Conservation (phyloP, 2,113 vertebrate species). For the Poeciliopsis retropinna region DNA sequence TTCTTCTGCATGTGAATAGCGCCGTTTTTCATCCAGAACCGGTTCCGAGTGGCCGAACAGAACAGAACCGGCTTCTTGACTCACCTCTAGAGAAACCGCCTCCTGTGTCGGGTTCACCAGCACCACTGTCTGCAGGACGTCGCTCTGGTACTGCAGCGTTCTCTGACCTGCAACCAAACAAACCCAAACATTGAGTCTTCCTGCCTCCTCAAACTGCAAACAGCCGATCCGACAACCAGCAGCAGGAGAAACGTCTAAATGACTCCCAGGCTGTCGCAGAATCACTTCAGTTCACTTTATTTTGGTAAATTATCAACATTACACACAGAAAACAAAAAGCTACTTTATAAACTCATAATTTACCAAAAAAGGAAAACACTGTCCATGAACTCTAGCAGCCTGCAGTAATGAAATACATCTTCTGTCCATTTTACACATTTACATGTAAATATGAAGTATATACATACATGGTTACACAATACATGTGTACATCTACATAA, state of each 20-base stretch:
- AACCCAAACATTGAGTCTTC: neutral
- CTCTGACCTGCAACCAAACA: conserved; percentile 84
- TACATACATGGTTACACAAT: too few species aligned
- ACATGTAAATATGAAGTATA: too few species aligned
- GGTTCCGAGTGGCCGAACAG: neutral
- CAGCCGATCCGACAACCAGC: neutral
- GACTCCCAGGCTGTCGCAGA: neutral
- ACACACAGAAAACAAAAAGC: too few species aligned
- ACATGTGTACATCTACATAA: too few species aligned
- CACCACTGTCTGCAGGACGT: conserved; percentile 88
- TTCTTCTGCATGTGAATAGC: too few species aligned
- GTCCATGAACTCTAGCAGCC: too few species aligned
- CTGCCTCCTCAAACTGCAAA: neutral
- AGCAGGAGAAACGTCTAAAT: neutral
- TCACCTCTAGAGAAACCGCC: conserved; percentile 87
- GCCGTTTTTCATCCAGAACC: neutral
- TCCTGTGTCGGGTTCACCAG: conserved; percentile 91
- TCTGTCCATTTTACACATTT: too few species aligned
- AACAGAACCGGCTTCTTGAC: neutral
- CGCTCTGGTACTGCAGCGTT: conserved; percentile 89
- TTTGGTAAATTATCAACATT: too few species aligned
- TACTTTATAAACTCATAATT: too few species aligned
- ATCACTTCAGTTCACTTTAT: too few species aligned
- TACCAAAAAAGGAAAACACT: too few species aligned
- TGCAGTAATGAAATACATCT: too few species aligned